phyloP scores from a whole-genome alignment of 2,888 invertebrate species.

The Nephrotoma guestfalica region DNA sequence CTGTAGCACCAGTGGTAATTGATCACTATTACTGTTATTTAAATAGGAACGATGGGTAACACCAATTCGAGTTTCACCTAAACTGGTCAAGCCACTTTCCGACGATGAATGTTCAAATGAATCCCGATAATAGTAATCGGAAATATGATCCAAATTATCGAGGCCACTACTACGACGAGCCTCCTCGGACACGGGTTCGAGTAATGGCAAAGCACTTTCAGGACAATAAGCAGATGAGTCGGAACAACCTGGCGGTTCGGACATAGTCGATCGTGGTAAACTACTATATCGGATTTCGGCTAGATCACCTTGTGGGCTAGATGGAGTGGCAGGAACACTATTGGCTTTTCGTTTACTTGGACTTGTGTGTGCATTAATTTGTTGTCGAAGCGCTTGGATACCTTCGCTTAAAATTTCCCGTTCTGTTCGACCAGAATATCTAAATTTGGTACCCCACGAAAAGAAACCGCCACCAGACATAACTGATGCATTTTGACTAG shows the following conservation, averaged over 20 bases:
- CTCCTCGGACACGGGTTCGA: conserved; percentile 59
- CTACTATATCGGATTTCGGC: conserved; percentile 58
- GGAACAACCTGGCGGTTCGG: conserved; percentile 45
- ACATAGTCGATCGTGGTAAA: conserved; percentile 70
- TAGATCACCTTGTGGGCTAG: conserved; percentile 49
- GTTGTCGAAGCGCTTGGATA: conserved; percentile 47
- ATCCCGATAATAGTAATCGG: conserved; percentile 58
- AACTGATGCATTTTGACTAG: conserved; percentile 75
- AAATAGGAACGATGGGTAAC: conserved; percentile 15
- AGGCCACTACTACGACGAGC: conserved; percentile 18
- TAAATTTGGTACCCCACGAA: conserved; percentile 88
- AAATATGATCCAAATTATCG: conserved; percentile 32
- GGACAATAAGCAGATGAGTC: conserved; percentile 39
- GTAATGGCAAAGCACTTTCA: conserved; percentile 40
- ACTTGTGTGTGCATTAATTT: conserved; percentile 41
- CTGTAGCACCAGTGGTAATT: conserved; percentile 5
- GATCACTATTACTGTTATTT: conserved; percentile 1
- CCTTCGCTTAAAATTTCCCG: conserved; percentile 77
- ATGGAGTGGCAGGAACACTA: conserved; percentile 76
- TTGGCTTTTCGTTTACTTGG: conserved; percentile 60
- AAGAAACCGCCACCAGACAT: conserved; percentile 84
- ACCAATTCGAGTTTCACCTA: conserved; percentile 16
- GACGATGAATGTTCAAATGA: conserved; percentile 68
- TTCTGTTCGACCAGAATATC: conserved; percentile 85
- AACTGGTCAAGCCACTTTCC: conserved; percentile 46